These are phyloP conservation scores for Petaurus breviceps DNA, from an alignment of 2,113 vertebrate genomes.

Conservation along the genomic window DNA sequence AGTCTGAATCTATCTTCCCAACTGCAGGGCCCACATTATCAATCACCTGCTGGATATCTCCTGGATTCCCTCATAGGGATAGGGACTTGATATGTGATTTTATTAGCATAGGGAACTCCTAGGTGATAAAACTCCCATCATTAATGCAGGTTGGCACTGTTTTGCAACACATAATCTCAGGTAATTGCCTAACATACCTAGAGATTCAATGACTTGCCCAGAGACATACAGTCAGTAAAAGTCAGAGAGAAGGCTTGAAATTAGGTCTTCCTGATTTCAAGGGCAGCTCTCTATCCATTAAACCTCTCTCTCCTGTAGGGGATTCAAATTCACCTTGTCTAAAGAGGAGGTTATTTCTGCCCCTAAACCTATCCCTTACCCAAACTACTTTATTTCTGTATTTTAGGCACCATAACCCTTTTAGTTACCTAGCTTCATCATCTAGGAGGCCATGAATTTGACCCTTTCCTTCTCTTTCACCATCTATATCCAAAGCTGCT, in stretches of 20 bases:
- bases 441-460: background rate
- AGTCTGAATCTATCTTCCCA: background rate
- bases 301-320: background rate
- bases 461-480: background rate
- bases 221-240: background rate
- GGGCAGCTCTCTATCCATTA: background rate
- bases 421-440: background rate
- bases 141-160: background rate
- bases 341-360: background rate
- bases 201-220: background rate
- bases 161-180: background rate
- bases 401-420: background rate
- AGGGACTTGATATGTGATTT: background rate
- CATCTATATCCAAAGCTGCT: background rate
- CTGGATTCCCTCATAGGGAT: background rate
- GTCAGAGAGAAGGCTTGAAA: background rate
- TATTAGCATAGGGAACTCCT: background rate
- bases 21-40: background rate
- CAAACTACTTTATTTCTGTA: background rate
- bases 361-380: background rate
- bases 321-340: background rate
- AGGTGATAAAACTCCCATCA: background rate
- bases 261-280: background rate
- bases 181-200: background rate
- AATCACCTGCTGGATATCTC: background rate